Evolutionary conservation across 64 coral and sea anemone species (phyloP).

Genomic region (Cladopsammia gracilis): DNA sequence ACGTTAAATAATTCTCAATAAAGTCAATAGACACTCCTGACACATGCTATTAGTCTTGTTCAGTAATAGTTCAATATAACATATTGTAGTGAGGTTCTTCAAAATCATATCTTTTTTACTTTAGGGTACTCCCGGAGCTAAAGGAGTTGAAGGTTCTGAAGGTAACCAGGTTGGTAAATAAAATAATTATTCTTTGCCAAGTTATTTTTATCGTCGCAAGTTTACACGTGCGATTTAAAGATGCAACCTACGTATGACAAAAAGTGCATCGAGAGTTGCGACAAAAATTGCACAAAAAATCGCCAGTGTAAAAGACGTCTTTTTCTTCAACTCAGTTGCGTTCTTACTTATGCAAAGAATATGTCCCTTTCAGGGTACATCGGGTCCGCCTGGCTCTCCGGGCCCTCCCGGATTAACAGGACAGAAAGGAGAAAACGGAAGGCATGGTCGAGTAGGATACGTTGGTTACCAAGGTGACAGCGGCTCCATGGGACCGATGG

Average conservation of each 20-base stretch:
- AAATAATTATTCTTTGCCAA: not conserved
- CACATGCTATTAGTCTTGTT: too few species aligned
- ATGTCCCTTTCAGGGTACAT: not conserved
- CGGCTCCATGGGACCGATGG: not conserved
- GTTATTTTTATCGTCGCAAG: too few species aligned
- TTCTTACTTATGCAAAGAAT: not conserved
- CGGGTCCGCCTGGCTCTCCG: constrained; percentile 1
- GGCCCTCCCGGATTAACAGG: constrained; percentile 9
- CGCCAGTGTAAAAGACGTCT: too few species aligned
- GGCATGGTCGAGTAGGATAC: not conserved
- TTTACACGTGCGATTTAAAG: too few species aligned
- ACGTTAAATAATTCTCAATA: too few species aligned
- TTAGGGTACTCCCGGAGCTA: constrained; percentile 28
- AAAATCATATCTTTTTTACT: not conserved
- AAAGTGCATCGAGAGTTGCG: too few species aligned
- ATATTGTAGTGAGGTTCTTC: too few species aligned
- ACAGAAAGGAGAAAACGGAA: constrained; percentile 23
- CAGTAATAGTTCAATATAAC: too few species aligned
- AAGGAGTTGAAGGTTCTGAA: constrained; percentile 20
- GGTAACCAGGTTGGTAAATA: constrained; percentile 8
- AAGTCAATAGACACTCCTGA: too few species aligned
- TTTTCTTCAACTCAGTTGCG: not conserved
- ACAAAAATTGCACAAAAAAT: too few species aligned
- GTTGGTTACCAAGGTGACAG: constrained; percentile 25
- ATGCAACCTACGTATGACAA: too few species aligned